Conservation (phyloP, 2,888 invertebrate species). For the Macrophya alboannulata region DNA sequence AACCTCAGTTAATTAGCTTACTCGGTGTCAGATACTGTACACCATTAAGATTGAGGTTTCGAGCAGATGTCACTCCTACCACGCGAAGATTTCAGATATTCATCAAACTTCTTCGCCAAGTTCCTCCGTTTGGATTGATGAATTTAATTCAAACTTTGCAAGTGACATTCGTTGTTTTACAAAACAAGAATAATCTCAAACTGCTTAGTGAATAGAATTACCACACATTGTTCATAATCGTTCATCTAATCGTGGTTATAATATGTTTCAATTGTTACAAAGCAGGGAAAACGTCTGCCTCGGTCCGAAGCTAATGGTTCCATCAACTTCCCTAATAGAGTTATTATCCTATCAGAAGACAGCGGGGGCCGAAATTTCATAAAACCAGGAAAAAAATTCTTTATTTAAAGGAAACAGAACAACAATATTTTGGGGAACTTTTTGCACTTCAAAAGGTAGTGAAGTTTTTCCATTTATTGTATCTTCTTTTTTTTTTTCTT, state of each 20-base stretch:
- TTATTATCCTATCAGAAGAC: slow-evolving; percentile 10
- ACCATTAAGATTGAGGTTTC: neutral
- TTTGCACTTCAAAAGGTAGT: neutral
- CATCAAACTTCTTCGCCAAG: neutral
- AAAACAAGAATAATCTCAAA: slow-evolving; percentile 4
- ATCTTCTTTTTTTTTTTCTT: too few species aligned
- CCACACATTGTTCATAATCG: neutral
- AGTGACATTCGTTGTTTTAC: neutral
- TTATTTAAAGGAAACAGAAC: neutral
- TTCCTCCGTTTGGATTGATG: neutral
- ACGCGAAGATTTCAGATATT: neutral
- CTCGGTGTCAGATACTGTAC: neutral
- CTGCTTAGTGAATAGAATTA: neutral
- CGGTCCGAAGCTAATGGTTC: neutral
- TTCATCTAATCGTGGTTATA: neutral
- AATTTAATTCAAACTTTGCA: neutral
- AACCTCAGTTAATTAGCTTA: neutral
- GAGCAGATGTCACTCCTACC: neutral
- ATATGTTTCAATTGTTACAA: neutral
- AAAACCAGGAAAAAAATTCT: neutral
- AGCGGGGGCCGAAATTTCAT: neutral
- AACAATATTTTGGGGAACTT: neutral
- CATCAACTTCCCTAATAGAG: slow-evolving; percentile 10
- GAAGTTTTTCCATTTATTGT: slow-evolving; percentile 26
- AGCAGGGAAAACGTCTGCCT: slow-evolving; percentile 1